phyloP scores from a whole-genome alignment of 1,140 invertebrate species.

The Saccostrea echinata region DNA sequence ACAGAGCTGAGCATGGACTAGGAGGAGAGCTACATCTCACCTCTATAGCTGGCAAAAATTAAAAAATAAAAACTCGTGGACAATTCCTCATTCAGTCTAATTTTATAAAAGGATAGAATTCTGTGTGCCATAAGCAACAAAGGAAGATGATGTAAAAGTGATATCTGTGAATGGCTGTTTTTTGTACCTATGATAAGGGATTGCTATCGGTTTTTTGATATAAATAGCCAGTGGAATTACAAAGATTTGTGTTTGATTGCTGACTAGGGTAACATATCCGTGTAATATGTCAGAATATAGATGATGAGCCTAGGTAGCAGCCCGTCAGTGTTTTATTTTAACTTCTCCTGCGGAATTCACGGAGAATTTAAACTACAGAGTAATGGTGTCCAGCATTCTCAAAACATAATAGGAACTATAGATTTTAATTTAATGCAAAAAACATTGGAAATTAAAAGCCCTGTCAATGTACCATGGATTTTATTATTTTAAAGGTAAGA shows the following conservation, averaged over 20 bases:
- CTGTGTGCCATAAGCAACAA: background rate
- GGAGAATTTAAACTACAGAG: background rate
- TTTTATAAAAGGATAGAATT: background rate
- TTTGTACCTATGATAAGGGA: slow-evolving; percentile 8
- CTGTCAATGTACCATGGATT: background rate
- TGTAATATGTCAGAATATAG: background rate
- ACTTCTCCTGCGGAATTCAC: background rate
- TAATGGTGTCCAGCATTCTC: background rate
- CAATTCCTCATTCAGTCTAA: background rate
- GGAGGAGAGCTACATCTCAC: background rate
- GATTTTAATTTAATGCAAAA: background rate
- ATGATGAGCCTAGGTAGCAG: background rate
- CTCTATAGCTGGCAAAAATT: background rate
- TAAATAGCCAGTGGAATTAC: slow-evolving; percentile 33
- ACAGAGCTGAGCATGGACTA: background rate
- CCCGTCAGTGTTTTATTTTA: background rate
- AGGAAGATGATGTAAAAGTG: slow-evolving; percentile 10
- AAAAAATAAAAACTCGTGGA: background rate
- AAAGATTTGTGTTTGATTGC: background rate
- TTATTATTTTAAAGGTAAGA: slow-evolving; percentile 35
- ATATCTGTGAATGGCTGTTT: background rate
- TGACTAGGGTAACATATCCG: background rate
- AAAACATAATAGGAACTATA: background rate
- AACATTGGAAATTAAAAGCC: background rate
- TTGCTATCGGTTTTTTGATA: background rate